These are phyloP conservation scores for Ditula angustiorana DNA, from an alignment of 2,888 invertebrate genomes.

Conservation along the genomic window DNA sequence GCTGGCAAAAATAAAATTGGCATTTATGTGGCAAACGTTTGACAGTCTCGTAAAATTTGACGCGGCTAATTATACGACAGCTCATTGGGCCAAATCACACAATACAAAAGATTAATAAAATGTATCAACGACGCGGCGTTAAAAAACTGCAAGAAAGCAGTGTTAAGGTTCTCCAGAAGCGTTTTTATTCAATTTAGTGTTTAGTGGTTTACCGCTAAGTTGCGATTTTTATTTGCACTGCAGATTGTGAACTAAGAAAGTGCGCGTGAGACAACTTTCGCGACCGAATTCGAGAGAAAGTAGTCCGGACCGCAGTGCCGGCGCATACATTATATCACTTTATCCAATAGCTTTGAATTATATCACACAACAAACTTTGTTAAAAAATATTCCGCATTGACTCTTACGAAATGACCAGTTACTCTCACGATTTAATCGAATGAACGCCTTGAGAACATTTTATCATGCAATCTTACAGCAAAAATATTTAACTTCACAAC, in stretches of 20 bases:
- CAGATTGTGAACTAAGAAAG: constrained; percentile 73
- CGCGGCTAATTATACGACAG: too few species aligned
- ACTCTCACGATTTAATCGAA: background rate
- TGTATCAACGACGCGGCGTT: background rate
- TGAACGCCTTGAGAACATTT: background rate
- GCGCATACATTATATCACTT: constrained; percentile 82
- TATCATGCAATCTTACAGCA: background rate
- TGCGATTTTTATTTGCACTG: constrained; percentile 38
- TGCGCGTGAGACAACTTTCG: constrained; percentile 82
- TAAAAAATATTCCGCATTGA: constrained; percentile 34
- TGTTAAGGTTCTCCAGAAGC: background rate
- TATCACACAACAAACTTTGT: constrained; percentile 60
- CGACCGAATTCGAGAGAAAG: constrained; percentile 85
- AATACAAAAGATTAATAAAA: background rate
- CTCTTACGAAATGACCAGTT: constrained; percentile 27
- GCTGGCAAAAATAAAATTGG: too few species aligned
- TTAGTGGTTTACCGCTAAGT: constrained; percentile 36
- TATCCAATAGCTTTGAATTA: constrained; percentile 72
- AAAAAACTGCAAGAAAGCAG: background rate
- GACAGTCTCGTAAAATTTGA: too few species aligned
- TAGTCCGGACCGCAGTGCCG: constrained; percentile 70
- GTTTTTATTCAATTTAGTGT: constrained; percentile 27
- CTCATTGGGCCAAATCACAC: background rate
- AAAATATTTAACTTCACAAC: background rate
- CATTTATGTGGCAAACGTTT: too few species aligned